These are phyloP conservation scores for Polyommatus icarus DNA, from an alignment of 2,888 invertebrate species.

Conservation along the genomic window DNA sequence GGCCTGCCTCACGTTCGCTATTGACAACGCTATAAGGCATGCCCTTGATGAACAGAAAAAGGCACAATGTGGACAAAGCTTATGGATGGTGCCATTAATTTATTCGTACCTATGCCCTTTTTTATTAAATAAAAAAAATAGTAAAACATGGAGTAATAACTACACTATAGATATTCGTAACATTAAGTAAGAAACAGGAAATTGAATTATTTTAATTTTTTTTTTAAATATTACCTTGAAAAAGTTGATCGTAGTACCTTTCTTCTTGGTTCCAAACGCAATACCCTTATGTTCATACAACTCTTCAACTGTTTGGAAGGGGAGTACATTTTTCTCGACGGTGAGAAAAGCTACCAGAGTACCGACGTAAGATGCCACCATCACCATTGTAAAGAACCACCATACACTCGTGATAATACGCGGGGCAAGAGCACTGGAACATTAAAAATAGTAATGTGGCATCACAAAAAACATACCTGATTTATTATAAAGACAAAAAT, in stretches of 20 bases:
- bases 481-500: no score
- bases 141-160: no score
- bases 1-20: no score
- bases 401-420: slow-evolving; percentile 91
- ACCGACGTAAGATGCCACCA: slow-evolving; percentile 93
- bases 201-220: background rate
- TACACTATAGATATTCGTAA: no score
- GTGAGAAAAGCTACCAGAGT: slow-evolving; percentile 94
- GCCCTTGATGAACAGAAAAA: no score
- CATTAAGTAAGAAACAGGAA: no score
- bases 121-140: no score
- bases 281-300: slow-evolving; percentile 89
- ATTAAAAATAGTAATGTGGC: background rate
- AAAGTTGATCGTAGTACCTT: slow-evolving; percentile 92
- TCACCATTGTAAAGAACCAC: slow-evolving; percentile 95
- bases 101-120: no score
- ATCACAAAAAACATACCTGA: no score
- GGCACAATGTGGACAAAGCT: no score
- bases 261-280: slow-evolving; percentile 89
- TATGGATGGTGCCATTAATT: no score
- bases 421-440: slow-evolving; percentile 88
- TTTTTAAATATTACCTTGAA: slow-evolving; percentile 83
- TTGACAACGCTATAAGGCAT: no score
- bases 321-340: slow-evolving; percentile 85
- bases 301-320: slow-evolving; percentile 90